phyloP scores from a whole-genome alignment of 2,113 vertebrate genomes.

The Gallinago paraguaiae region DNA sequence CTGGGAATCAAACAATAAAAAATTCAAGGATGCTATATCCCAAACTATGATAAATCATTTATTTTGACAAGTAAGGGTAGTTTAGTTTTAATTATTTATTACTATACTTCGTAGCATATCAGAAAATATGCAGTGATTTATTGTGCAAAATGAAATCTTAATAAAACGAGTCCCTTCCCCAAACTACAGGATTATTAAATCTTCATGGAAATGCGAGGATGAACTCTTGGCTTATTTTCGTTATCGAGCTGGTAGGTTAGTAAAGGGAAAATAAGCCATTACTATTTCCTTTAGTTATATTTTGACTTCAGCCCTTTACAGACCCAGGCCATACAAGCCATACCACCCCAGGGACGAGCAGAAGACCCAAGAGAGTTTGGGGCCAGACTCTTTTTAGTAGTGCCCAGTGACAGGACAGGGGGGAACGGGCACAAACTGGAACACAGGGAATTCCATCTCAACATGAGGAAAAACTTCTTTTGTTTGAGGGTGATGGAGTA shows the following conservation, averaged over 20 bases:
- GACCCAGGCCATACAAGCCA: not conserved
- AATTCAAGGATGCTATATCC: slow-evolving; percentile 61
- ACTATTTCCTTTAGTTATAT: not conserved
- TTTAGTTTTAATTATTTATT: slow-evolving; percentile 68
- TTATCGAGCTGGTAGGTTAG: not conserved
- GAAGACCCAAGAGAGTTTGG: not conserved
- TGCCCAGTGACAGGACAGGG: not conserved
- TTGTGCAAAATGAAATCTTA: slow-evolving; percentile 70
- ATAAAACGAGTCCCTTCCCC: slow-evolving; percentile 44
- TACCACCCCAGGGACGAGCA: not conserved
- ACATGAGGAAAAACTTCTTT: not conserved
- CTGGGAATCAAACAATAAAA: slow-evolving; percentile 65
- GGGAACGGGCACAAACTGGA: not conserved
- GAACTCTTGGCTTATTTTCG: not conserved
- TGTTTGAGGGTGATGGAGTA: not conserved
- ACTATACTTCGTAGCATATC: slow-evolving; percentile 58
- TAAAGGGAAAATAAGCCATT: not conserved
- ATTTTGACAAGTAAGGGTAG: slow-evolving; percentile 58
- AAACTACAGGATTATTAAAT: slow-evolving; percentile 60
- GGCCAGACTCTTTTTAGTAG: not conserved
- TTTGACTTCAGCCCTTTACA: not conserved
- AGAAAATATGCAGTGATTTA: slow-evolving; percentile 61
- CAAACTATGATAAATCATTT: slow-evolving; percentile 66
- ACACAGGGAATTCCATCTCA: not conserved
- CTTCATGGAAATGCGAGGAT: slow-evolving; percentile 16